Evolutionary conservation across 2,797 vertebrate species (phyloP).

Genomic region (Synanceia verrucosa): DNA sequence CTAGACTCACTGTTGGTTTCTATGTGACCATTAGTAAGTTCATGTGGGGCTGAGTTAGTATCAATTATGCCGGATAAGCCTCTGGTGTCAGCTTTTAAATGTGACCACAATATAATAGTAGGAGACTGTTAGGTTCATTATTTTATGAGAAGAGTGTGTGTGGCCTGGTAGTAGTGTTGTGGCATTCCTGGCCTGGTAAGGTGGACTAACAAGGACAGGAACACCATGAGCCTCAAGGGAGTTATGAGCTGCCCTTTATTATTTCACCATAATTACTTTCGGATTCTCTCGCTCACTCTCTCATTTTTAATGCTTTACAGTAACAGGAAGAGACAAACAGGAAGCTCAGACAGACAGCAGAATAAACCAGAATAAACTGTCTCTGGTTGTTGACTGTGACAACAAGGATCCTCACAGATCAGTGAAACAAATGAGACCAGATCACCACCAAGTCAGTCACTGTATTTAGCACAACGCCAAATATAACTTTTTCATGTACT

Average conservation of each 20-base stretch:
- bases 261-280: slow-evolving; percentile 42
- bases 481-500: slow-evolving; percentile 8
- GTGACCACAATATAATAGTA: slow-evolving; percentile 13
- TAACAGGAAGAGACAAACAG: slow-evolving; percentile 6
- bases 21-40: not conserved
- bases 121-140: slow-evolving; percentile 20
- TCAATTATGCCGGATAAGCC: not conserved
- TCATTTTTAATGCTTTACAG: not conserved
- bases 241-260: slow-evolving; percentile 21
- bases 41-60: not conserved
- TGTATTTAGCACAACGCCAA: slow-evolving; percentile 10
- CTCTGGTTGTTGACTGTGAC: slow-evolving; percentile 15
- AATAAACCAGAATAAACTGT: not conserved
- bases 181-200: not conserved
- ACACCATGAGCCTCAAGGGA: slow-evolving; percentile 11
- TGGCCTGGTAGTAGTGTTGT: not conserved
- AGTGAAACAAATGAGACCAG: not conserved
- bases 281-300: not conserved
- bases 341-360: not conserved
- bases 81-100: slow-evolving; percentile 14
- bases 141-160: not conserved
- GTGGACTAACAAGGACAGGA: slow-evolving; percentile 28
- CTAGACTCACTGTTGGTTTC: not conserved
- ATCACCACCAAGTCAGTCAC: slow-evolving; percentile 11
- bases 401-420: slow-evolving; percentile 7